These are phyloP conservation scores for Epinephelus cyanopodus DNA, from an alignment of 2,113 vertebrate species.

Conservation along the genomic window DNA sequence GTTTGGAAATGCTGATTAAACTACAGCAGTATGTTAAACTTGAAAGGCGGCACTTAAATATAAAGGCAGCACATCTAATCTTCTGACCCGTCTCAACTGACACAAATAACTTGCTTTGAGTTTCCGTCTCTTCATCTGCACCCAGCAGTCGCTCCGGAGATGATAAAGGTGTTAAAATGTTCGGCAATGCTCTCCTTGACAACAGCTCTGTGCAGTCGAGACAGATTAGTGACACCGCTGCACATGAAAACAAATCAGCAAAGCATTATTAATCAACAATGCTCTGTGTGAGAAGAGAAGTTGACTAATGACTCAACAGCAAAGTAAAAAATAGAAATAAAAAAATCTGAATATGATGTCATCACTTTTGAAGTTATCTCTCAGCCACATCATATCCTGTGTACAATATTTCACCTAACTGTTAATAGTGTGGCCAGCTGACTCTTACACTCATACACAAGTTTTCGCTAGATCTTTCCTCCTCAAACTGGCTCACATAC, in stretches of 20 bases:
- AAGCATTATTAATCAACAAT: conserved; percentile 27
- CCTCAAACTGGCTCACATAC: conserved; percentile 5
- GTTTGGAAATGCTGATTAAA: background rate
- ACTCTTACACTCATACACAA: background rate
- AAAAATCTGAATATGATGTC: background rate
- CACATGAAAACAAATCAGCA: conserved; percentile 22
- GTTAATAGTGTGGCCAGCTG: background rate
- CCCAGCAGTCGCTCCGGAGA: background rate
- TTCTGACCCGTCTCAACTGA: background rate
- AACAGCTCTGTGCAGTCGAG: conserved; percentile 13
- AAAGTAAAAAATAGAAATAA: background rate
- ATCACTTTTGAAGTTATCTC: conserved; percentile 1
- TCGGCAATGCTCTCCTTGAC: background rate
- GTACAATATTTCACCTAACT: background rate
- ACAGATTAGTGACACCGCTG: conserved; percentile 37
- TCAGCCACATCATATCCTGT: background rate
- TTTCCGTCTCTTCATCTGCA: background rate
- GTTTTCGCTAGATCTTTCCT: background rate
- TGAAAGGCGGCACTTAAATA: conserved; percentile 2
- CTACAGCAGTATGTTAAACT: background rate
- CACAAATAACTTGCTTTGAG: conserved; percentile 4
- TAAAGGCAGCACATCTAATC: conserved; percentile 3
- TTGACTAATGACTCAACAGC: background rate
- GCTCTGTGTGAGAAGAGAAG: background rate
- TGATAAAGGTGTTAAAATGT: conserved; percentile 9